These are phyloP conservation scores for Dunckerocampus dactyliophorus DNA, from an alignment of 2,113 vertebrate genomes.

Conservation along the genomic window DNA sequence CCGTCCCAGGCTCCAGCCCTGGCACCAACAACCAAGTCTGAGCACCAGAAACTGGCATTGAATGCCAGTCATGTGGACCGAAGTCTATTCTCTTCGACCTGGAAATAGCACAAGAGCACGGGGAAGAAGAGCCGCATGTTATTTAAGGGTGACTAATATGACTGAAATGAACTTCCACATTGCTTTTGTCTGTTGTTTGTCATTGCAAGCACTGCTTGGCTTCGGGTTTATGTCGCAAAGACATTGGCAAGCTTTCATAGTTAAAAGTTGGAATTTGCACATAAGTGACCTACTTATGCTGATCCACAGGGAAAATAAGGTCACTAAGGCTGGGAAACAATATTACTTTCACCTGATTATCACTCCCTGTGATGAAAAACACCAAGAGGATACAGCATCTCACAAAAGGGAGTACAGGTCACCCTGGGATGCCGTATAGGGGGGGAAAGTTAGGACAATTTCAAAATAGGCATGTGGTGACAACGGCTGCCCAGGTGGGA, in stretches of 20 bases:
- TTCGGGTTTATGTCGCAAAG: not conserved
- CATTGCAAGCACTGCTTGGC: not conserved
- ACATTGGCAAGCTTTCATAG: not conserved
- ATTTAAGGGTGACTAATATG: not conserved
- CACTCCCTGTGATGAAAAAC: not conserved
- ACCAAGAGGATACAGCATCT: too few relatives aligned
- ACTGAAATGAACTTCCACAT: not conserved
- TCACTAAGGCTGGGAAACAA: not conserved
- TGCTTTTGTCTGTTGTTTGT: not conserved
- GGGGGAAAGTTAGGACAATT: too few relatives aligned
- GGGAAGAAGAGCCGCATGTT: not conserved
- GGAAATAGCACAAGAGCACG: slow-evolving; percentile 20
- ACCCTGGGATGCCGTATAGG: too few relatives aligned
- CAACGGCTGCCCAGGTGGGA: too few relatives aligned
- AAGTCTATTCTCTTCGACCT: slow-evolving; percentile 96
- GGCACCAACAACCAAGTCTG: slow-evolving; percentile 90
- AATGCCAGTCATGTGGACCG: slow-evolving; percentile 96
- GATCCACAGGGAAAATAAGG: slow-evolving; percentile 9
- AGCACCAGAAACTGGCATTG: slow-evolving; percentile 85
- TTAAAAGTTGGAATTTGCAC: slow-evolving; percentile 5
- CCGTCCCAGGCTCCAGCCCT: slow-evolving; percentile 89
- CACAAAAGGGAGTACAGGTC: too few relatives aligned
- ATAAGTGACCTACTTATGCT: slow-evolving; percentile 4
- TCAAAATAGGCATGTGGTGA: too few relatives aligned
- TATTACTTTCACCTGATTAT: not conserved